These are phyloP conservation scores for Torymus auratus DNA, from an alignment of 2,888 invertebrate species.

Conservation along the genomic window DNA sequence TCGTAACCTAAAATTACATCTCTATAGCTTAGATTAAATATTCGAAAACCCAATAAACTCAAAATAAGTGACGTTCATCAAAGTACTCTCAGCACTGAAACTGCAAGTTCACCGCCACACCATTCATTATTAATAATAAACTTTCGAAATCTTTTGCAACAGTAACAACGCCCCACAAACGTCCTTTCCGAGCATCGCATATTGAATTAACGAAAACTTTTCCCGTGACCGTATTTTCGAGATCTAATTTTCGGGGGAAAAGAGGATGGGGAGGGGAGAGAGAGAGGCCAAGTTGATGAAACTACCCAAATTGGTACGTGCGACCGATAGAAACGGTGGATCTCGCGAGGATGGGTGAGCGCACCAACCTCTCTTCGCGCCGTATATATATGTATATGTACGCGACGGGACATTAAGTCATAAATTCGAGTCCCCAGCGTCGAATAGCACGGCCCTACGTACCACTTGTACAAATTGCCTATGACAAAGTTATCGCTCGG, in stretches of 20 bases:
- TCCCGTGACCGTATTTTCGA: slow-evolving; percentile 11
- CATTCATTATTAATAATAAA: too few species aligned
- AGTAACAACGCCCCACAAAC: too few species aligned
- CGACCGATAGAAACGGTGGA: slow-evolving; percentile 35
- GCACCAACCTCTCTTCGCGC: slow-evolving; percentile 21
- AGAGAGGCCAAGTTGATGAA: slow-evolving; percentile 35
- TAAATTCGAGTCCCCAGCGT: slow-evolving; percentile 75
- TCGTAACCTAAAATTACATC: too few species aligned
- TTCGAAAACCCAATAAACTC: too few species aligned
- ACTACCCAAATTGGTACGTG: slow-evolving; percentile 44
- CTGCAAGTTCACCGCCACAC: too few species aligned
- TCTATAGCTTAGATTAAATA: too few species aligned
- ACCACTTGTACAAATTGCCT: slow-evolving; percentile 76
- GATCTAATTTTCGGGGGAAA: slow-evolving; percentile 32
- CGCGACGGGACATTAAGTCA: slow-evolving; percentile 66
- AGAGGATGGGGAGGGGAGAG: too few species aligned
- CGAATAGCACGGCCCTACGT: slow-evolving; percentile 68
- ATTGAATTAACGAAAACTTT: slow-evolving; percentile 10
- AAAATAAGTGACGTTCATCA: too few species aligned
- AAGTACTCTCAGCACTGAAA: too few species aligned
- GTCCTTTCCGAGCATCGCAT: too few species aligned
- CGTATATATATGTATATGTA: background rate
- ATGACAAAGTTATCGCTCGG: slow-evolving; percentile 75
- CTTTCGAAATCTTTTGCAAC: too few species aligned
- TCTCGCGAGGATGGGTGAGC: slow-evolving; percentile 25